These are phyloP conservation scores for Drosophila albomicans DNA, from an alignment of 1,140 invertebrate species.

Conservation along the genomic window DNA sequence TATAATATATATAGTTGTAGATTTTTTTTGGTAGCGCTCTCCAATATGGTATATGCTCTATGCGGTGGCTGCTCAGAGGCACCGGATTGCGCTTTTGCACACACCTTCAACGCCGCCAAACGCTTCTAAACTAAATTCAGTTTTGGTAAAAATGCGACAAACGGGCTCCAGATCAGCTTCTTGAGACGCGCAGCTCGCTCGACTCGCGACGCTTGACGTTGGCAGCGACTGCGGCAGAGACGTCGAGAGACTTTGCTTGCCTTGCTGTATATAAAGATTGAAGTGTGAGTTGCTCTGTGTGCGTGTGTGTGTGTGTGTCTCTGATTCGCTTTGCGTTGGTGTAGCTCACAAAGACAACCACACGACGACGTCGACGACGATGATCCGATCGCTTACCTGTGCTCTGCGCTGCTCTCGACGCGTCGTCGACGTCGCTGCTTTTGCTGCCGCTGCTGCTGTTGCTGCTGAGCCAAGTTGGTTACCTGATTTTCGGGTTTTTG, in stretches of 20 bases:
- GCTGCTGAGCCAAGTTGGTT: constrained; percentile 54
- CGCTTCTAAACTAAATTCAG: constrained; percentile 84
- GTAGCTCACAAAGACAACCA: constrained; percentile 42
- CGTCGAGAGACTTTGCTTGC: not conserved
- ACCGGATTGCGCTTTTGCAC: constrained; percentile 73
- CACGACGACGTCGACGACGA: constrained; percentile 32
- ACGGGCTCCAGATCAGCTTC: constrained; percentile 83
- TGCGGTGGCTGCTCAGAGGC: constrained; percentile 38
- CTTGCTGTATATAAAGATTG: constrained; percentile 60
- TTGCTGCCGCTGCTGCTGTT: not conserved
- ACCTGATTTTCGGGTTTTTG: constrained; percentile 83
- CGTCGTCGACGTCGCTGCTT: constrained; percentile 22
- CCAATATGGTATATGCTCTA: not conserved
- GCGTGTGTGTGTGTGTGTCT: constrained; percentile 3
- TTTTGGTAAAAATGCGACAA: constrained; percentile 84
- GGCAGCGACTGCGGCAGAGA: constrained; percentile 21
- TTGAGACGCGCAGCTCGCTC: constrained; percentile 59
- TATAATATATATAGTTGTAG: constrained; percentile 4
- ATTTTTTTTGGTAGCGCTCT: constrained; percentile 17
- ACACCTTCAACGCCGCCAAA: constrained; percentile 84
- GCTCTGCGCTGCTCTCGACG: constrained; percentile 26
- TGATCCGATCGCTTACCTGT: constrained; percentile 69
- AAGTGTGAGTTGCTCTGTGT: constrained; percentile 15
- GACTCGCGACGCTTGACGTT: not conserved
- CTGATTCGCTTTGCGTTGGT: constrained; percentile 66